phyloP scores from a whole-genome alignment of 2,888 invertebrate genomes.

The Hartigia nigra region DNA sequence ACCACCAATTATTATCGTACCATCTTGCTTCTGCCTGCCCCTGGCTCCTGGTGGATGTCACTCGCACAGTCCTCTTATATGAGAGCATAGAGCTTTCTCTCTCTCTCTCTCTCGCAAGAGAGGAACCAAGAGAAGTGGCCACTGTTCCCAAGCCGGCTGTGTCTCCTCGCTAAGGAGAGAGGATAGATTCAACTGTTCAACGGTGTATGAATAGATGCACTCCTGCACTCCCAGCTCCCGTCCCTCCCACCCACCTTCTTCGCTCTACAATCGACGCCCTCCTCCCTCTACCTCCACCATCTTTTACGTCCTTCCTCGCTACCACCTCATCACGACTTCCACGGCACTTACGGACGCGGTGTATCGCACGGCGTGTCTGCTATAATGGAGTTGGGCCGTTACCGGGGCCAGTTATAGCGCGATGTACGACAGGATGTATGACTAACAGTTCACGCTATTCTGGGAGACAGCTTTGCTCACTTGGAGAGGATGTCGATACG shows the following conservation, averaged over 20 bases:
- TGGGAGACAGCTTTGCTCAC: constrained; percentile 52
- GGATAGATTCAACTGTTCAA: constrained; percentile 3
- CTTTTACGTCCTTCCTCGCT: constrained; percentile 20
- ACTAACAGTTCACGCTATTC: constrained; percentile 59
- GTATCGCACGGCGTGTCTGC: constrained; percentile 44
- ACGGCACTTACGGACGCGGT: constrained; percentile 25
- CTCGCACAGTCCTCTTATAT: constrained; percentile 23
- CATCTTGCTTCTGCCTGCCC: constrained; percentile 43
- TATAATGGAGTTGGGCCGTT: constrained; percentile 52
- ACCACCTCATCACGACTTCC: constrained; percentile 20
- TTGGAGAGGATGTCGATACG: constrained; percentile 28
- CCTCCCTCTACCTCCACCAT: constrained; percentile 15
- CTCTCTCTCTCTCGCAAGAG: too few species aligned
- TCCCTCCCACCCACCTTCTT: constrained; percentile 16
- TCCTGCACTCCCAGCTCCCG: constrained; percentile 1
- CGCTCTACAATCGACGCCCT: not conserved
- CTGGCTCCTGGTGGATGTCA: constrained; percentile 18
- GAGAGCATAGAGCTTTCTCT: constrained; percentile 23
- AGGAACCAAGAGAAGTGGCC: constrained; percentile 40
- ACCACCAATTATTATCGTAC: constrained; percentile 50
- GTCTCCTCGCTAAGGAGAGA: constrained; percentile 19
- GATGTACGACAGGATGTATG: constrained; percentile 62
- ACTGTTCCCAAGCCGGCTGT: constrained; percentile 52
- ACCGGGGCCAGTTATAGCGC: constrained; percentile 56
- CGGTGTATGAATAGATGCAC: constrained; percentile 48